Evolutionary conservation across 2,113 vertebrate genomes (phyloP), one percentile per base, ranked within the genome.

Genomic region (Gyps fulvus): DNA sequence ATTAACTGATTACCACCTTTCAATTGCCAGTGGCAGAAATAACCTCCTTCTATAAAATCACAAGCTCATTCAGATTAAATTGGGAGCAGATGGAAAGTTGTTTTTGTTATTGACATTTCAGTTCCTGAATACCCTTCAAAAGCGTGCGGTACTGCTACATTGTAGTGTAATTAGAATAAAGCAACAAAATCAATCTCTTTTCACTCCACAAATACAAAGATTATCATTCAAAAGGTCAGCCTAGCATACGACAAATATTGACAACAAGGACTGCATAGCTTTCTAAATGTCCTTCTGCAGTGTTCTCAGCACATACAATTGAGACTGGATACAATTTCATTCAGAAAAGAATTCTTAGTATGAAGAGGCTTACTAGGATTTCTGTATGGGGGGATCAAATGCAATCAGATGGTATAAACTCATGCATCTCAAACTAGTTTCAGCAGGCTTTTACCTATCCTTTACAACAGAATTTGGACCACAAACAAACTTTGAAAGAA

Each of bases 1-100:
- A 97, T 94, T 93, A 97, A 95, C 79, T 95, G 91, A 96, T 95
- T 96, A 87, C 71, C 65, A 95, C 91, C 89, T 94, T 97, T 93
- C 31, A 5, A 72, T 62, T 92, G 86, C 79, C 72, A 96, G 74
- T 85, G 73, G 59, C 80, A 95, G 91, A 94, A 96, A 95, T 90
- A 91, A 87, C 76, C 25, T 96, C 62, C 78, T 67, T 43, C 95
- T 69, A 17, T 50, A 83, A 96, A 97, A 96, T 94, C 78, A 91
- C 77, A 72, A 89, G 50, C 25, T 29, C 57, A 78, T 87, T 95
- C 71, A 90, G 84, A 93, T 86, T 52, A 81, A 96, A 97, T 80
- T 83, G 62, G 47, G 66, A 96, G 71, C 95, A 96, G 95, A 97
- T 96, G 94, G 95, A 90, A 95, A 94, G 63, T 54, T 93, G 81